Conservation (phyloP, 2,888 invertebrate genomes). For the Amorpha juglandis region DNA sequence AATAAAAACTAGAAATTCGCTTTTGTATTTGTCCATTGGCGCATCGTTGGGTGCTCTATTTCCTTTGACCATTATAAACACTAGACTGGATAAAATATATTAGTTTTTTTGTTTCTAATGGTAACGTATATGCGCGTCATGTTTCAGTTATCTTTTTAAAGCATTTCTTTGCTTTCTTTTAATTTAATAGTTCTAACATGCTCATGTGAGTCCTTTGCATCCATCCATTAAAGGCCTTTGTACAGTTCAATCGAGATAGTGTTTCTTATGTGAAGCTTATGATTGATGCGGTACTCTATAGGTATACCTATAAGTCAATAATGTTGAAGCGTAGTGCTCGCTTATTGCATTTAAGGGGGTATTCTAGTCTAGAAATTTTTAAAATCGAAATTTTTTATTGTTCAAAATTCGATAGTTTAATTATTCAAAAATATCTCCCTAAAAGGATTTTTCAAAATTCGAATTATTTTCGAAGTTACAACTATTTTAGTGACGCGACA, state of each 20-base stretch:
- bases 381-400: too few relatives aligned
- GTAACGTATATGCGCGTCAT: neutral
- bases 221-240: neutral
- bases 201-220: neutral
- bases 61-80: neutral
- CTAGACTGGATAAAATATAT: conserved; percentile 7
- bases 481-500: too few relatives aligned
- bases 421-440: too few relatives aligned
- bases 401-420: too few relatives aligned
- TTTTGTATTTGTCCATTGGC: neutral
- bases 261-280: neutral
- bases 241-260: neutral
- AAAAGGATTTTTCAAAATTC: too few relatives aligned
- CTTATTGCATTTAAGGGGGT: neutral
- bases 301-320: neutral
- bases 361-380: too few relatives aligned
- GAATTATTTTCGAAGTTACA: too few relatives aligned
- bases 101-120: neutral
- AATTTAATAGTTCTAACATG: neutral
- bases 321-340: neutral
- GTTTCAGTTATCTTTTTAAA: neutral
- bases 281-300: neutral
- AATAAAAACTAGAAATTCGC: neutral
- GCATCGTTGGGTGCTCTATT: neutral
- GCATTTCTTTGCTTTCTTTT: neutral